These are phyloP conservation scores for Mixornis gularis DNA, from an alignment of 2,113 vertebrate species.

Conservation along the genomic window DNA sequence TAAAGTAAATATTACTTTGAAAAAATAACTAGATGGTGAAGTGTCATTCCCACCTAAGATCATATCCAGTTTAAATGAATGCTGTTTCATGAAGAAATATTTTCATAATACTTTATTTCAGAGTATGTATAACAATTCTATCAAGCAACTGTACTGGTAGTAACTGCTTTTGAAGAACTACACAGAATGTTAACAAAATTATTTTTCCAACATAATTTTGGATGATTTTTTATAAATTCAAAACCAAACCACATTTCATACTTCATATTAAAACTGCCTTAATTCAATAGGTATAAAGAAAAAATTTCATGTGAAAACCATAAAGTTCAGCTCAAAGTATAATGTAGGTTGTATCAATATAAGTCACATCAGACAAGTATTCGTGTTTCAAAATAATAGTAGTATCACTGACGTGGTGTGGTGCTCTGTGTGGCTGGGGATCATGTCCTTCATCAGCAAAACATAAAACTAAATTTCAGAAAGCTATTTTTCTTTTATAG, in stretches of 20 bases:
- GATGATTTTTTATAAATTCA: not conserved
- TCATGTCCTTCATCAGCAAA: not conserved
- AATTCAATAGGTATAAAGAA: not conserved
- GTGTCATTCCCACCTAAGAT: conserved; percentile 17
- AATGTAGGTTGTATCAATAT: not conserved
- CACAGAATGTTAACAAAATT: not conserved
- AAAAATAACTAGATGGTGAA: conserved; percentile 20
- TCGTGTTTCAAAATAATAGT: not conserved
- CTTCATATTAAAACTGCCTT: not conserved
- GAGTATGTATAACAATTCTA: not conserved
- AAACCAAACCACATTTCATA: not conserved
- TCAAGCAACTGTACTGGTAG: not conserved
- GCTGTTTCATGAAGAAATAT: conserved; percentile 40
- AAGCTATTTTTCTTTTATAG: not conserved
- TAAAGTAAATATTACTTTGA: conserved; percentile 15
- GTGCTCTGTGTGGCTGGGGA: not conserved
- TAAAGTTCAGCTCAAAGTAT: not conserved
- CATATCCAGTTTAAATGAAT: conserved; percentile 36
- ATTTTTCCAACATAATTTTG: not conserved
- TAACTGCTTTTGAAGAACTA: not conserved
- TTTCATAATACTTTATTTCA: conserved; percentile 34
- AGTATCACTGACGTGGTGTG: not conserved
- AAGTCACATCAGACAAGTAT: not conserved
- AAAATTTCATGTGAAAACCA: not conserved
- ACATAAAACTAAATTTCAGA: not conserved